Evolutionary conservation across 2,113 vertebrate genomes (phyloP).

Genomic region (Donacobius atricapilla): DNA sequence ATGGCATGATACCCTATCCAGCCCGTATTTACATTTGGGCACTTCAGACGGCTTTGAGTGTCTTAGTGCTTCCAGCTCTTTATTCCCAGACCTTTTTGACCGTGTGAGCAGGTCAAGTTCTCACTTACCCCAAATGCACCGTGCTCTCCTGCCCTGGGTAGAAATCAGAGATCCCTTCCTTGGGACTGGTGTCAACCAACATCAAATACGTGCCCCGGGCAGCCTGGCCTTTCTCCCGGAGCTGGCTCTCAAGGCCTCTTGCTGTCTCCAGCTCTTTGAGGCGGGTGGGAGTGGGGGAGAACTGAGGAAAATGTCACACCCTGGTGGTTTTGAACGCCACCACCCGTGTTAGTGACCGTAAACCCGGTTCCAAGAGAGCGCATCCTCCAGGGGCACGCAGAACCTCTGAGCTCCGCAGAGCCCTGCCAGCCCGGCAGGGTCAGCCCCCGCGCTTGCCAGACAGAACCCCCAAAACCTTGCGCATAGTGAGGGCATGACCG

Average conservation of each 20-base stretch:
- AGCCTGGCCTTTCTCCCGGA: background rate
- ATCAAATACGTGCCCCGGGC: fast-evolving
- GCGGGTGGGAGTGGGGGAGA: background rate
- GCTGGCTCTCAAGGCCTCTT: background rate
- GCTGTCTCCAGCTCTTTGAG: background rate
- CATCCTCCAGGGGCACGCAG: background rate
- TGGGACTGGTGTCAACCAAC: background rate
- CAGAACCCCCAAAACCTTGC: background rate
- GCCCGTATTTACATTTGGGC: background rate
- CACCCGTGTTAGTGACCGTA: background rate
- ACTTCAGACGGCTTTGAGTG: background rate
- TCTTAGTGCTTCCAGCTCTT: background rate
- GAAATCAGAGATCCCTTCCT: background rate
- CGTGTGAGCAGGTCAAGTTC: background rate
- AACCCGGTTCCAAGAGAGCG: background rate
- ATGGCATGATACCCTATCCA: fast-evolving
- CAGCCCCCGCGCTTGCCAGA: background rate
- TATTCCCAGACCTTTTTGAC: background rate
- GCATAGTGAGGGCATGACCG: fast-evolving
- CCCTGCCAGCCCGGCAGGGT: background rate
- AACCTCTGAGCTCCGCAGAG: background rate
- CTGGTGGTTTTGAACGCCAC: background rate
- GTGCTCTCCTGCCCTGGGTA: background rate
- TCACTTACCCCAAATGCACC: background rate
- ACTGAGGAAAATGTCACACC: background rate